Base-by-base conservation (phyloP, 2,113 vertebrate species). In the Reinhardtius hippoglossoides region DNA sequence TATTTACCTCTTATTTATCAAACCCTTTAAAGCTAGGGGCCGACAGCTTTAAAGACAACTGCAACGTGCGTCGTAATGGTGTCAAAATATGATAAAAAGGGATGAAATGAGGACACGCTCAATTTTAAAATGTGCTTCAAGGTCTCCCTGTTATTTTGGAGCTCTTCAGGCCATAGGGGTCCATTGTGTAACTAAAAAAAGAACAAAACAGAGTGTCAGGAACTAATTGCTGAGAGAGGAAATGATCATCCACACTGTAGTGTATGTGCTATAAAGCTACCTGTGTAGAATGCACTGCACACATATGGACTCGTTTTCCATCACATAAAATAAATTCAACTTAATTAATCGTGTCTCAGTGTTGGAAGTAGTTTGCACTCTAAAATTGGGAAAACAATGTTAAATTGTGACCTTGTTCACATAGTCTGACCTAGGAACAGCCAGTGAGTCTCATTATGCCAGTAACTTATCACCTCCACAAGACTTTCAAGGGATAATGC, bases 1-100 rank as follows among this genome's bases (percentile, higher is more conserved):
- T 69, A 76, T 69, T 76, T 66, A 58, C 40, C 42, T 70, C 71
- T 67, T 84, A 76, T 87, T 83, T 73, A 69, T 78, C 68, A 70
- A 56, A 65, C 18, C 24, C 62, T 74, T 72, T 21, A 64, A 90
- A 71, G 70, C 42, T 40, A 52, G 23, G 57, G 40, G 50, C 27
- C 50, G 68, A 48, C 54, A 60, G 62, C 65, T 69, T 81, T 58
- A 67, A 66, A 85, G 56, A 58, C 2, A 5, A 67, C 23, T 66
- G 6, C 6, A 50, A 9, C 56, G 56, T 31, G 35, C 40, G 46
- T 78, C 50, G 27, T 64, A 63, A 52, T 18, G 10, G 50, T 75
- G 66, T 77, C 48, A 71, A 74, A 77, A 84, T 74, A 20, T 63
- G 65, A 71, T 73, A 50, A 9, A 76, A 57, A 23, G n/a, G 16